Evolutionary conservation across 2,113 vertebrate species (phyloP), one percentile per base, ranked within the genome.

Genomic region (Corythornis vintsioides): DNA sequence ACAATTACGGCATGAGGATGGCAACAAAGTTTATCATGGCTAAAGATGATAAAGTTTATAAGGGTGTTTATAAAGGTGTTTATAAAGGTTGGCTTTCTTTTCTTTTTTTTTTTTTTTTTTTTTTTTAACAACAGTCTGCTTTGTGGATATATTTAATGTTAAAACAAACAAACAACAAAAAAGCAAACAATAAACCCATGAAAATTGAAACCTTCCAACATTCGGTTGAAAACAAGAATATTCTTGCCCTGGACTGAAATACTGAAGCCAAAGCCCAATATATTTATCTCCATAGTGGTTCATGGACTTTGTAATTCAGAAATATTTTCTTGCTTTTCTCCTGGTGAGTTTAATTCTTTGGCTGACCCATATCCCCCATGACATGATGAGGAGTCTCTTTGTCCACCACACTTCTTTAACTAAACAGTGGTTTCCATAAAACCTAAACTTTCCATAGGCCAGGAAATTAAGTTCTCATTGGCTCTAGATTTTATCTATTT

Each of bases 331-430:
- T 59, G 4, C 5, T 20, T 53, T 52, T 3, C 83, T 74, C 19
- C 31, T 47, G 15, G 7, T 0, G 0, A 2, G 10, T 82, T 38
- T 79, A 3, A 47, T 25, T n/a, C 10, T 78, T 89, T 69, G 45
- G 1, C 22, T 72, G n/a, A 75, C 14, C 21, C 3, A 3, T 43
- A 31, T 24, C 13, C 64, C 8, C 4, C 11, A 7, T 45, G 19
- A 29, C 31, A 56, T 12, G 5, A 60, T 1, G 1, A 75, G 71
- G 18, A 67, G 29, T 33, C 19, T 4, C 12, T 82, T 79, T 71
- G 11, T n/a, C 2, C 2, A 1, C 10, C 7, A 19, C 8, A 24
- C 2, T 48, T 55, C 20, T 2, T 52, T 60, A 26, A 48, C 1
- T 11, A 5, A 24, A 21, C 6, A 38, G 5, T 14, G 5, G 3